Base-by-base conservation (phyloP, 2,113 vertebrate genomes). In the cat (Felis catus) region DNA sequence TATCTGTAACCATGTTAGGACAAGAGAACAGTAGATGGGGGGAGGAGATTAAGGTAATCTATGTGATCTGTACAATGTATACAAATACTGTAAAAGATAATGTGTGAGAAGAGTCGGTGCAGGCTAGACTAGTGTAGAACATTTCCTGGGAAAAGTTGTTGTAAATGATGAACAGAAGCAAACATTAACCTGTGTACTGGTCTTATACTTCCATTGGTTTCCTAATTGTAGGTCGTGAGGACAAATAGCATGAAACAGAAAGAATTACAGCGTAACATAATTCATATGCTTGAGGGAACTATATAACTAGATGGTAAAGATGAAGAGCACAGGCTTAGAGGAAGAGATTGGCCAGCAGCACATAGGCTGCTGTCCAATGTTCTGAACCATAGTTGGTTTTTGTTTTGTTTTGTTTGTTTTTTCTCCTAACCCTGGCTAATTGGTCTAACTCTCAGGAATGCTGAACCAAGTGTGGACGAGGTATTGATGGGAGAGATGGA, bases 1-100 rank as follows among this genome's bases (percentile, higher is more conserved):
- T 92, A 91, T 39, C 94, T 81, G 85, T 93, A 93, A 76, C 31
- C 18, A 51, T 83, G 11, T 74, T 61, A 95, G 25, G 29, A 91
- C 91, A 94, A 93, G n/a, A 93, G 33, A 68, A 68, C 33, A 93
- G 88, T 93, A 84, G 9, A 45, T 55, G 19, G 4, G 8, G 4
- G 7, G 7, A 41, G 5, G 18, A 0, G 27, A 68, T 39, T 88
- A 80, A 94, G 51, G 21, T 82, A 70, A 89, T 45, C 36, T 95
- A 39, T 33, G 58, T 87, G 19, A 85, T 1, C 21, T 78, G 3
- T 51, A 63, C 88, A 15, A 79, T 78, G 0, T 63, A 36, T 84
- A 53, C 11, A 81, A 29, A 63, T 65, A 91, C 36, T 78, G 6
- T 86, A 83, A 85, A 92, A 91, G 2, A 4, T 33, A 71, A 66